Evolutionary conservation across 2,113 vertebrate species (phyloP).

Genomic region (Saccopteryx leptura): DNA sequence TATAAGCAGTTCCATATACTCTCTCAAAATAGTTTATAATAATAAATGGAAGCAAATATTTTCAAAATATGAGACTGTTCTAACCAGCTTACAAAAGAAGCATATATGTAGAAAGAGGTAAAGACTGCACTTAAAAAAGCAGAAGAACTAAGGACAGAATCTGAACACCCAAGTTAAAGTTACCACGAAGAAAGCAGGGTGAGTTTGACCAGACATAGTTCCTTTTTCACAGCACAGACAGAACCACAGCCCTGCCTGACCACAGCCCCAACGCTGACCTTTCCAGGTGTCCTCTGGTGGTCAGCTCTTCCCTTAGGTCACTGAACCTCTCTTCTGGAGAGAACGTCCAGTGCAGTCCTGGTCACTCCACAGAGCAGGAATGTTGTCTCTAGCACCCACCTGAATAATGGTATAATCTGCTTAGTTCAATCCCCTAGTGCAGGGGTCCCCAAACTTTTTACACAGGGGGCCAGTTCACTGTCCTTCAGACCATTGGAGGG

Average conservation of each 20-base stretch:
- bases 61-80: conserved; percentile 7
- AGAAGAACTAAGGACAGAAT: neutral
- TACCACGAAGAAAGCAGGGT: neutral
- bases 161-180: neutral
- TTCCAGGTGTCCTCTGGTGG: neutral
- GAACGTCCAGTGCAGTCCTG: neutral
- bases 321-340: neutral
- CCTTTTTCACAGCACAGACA: neutral
- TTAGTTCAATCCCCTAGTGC: neutral
- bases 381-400: neutral
- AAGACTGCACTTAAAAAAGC: neutral
- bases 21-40: conserved; percentile 1
- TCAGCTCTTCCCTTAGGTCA: neutral
- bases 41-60: conserved; percentile 28
- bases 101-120: neutral
- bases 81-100: neutral
- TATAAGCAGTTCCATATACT: neutral
- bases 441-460: too few species aligned
- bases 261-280: neutral
- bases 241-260: neutral
- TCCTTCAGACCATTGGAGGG: too few species aligned
- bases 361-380: neutral
- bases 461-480: too few species aligned
- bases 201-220: neutral
- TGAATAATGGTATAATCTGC: neutral